These are phyloP conservation scores for Drosophila nr. perissopoda DNA, from an alignment of 2,888 invertebrate species.

Conservation along the genomic window DNA sequence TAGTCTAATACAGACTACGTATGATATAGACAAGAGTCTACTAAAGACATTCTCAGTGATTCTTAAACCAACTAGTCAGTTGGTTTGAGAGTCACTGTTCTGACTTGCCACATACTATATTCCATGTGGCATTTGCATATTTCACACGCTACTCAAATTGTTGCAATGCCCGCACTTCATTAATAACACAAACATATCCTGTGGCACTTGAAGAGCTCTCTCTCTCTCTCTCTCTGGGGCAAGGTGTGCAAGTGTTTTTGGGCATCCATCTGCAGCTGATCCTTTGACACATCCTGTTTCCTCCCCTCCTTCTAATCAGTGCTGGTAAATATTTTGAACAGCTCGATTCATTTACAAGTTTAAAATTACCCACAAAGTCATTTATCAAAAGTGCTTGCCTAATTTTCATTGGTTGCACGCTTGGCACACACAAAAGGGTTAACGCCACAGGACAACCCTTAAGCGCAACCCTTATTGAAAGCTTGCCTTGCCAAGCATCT, in stretches of 20 bases:
- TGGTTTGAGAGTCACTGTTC: slow-evolving; percentile 4
- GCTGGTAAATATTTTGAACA: slow-evolving; percentile 56
- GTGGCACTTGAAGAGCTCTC: slow-evolving; percentile 32
- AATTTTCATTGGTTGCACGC: slow-evolving; percentile 42
- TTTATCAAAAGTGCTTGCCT: slow-evolving; percentile 30
- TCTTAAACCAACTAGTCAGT: neutral
- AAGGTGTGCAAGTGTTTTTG: slow-evolving; percentile 56
- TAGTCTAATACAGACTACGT: neutral
- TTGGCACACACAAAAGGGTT: slow-evolving; percentile 44
- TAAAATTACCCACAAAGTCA: slow-evolving; percentile 38
- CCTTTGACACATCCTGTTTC: slow-evolving; percentile 49
- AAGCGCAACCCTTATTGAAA: slow-evolving; percentile 39
- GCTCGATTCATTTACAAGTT: slow-evolving; percentile 33
- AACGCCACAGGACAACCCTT: slow-evolving; percentile 44
- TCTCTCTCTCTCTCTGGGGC: neutral
- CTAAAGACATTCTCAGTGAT: neutral
- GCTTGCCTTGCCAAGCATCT: slow-evolving; percentile 27
- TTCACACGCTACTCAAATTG: slow-evolving; percentile 60
- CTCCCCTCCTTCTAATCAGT: slow-evolving; percentile 18
- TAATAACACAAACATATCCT: slow-evolving; percentile 52
- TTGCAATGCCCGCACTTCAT: slow-evolving; percentile 30
- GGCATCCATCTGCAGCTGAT: slow-evolving; percentile 40
- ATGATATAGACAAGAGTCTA: neutral
- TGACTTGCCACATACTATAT: neutral
- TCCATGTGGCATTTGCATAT: slow-evolving; percentile 32